Evolutionary conservation across 2,888 invertebrate genomes (phyloP), one percentile per base, ranked within the genome.

Genomic region (Listrodromus nycthemerus): DNA sequence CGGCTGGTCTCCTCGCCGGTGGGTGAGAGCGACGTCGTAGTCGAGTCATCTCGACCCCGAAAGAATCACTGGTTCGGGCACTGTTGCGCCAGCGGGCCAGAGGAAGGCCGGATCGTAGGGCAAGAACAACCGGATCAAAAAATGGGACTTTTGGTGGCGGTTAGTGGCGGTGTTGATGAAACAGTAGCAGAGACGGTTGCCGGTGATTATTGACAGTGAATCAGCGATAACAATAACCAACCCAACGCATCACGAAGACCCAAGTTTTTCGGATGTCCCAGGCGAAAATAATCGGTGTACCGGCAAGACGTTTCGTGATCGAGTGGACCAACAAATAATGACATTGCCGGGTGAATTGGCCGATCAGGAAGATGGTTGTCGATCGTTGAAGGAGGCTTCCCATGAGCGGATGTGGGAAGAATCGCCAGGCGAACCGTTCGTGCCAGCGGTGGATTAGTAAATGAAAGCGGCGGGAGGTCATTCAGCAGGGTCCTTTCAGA

Each of bases 381-480:
- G 8, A 24, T 55, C 55, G 24, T 24, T 24, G 37, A 50, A 50
- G n/a, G 21, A 3, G 24, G 33, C 27, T 58, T 41, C 19, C 6
- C 10, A 41, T 5, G 61, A 61, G 24, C 33, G 37, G 27, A 58
- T 30, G 19, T 48, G 7, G 4, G 24, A 69, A 16, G 33, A 8
- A 61, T 65, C 6, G 30, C 24, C 1, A 7, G 33, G 55, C 33
- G 70, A 55, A 88, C 89, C 83, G 84, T 85, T 83, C 71, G 77
- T 80, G 24, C 21, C 24, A 80, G 79, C 55, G 37, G 50, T 74
- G 65, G 70, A 75, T 21, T 33, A n/a, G 50, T 65, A 66, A 66
- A 50, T 48, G 52, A 33, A 55, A 41, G 71, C 27, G 6, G 71
- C 27, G 19, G 21, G n/a, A 58, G 58, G 45, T 58, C 55, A 67